A percentile compares a stretch with the other conserved stretches of the same genome.
Evolutionary conservation across 2,888 invertebrate genomes (phyloP).

Genomic region (Limnephilus lunatus): DNA sequence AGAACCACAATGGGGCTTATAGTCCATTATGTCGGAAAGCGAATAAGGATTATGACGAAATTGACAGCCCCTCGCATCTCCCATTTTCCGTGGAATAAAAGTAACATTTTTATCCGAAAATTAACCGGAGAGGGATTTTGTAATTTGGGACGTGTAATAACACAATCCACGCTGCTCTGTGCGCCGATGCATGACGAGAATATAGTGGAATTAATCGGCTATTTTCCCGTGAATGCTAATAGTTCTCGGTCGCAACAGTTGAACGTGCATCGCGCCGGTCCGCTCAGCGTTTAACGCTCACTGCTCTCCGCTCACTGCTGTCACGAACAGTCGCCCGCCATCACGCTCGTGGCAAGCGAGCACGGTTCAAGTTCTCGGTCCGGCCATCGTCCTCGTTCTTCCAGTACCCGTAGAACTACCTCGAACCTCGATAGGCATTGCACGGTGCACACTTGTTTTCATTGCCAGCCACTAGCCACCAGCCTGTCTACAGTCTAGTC

Average conservation of each 20-base stretch:
- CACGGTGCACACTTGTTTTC: neutral
- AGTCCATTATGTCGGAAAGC: conserved; percentile 14
- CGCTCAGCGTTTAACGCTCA: neutral
- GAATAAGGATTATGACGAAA: conserved; percentile 6
- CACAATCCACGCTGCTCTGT: neutral
- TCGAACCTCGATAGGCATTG: neutral
- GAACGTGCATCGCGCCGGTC: neutral
- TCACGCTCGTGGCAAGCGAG: neutral
- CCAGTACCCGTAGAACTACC: neutral
- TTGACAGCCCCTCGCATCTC: conserved; percentile 9
- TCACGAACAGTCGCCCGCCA: neutral
- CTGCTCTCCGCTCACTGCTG: neutral
- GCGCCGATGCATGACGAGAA: neutral
- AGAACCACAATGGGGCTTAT: conserved; percentile 10
- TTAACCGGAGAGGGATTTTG: neutral
- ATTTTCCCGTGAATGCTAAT: neutral
- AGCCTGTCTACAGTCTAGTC: neutral
- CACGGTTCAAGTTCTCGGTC: neutral
- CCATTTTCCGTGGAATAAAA: neutral
- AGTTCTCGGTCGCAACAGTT: conserved; percentile 2
- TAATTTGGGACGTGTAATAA: neutral
- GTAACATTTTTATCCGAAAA: conserved; percentile 10
- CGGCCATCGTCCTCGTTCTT: neutral
- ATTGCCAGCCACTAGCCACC: neutral
- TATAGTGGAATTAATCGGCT: neutral